These are phyloP conservation scores for Gortyna flavago DNA, from an alignment of 2,888 invertebrate genomes.

Conservation along the genomic window DNA sequence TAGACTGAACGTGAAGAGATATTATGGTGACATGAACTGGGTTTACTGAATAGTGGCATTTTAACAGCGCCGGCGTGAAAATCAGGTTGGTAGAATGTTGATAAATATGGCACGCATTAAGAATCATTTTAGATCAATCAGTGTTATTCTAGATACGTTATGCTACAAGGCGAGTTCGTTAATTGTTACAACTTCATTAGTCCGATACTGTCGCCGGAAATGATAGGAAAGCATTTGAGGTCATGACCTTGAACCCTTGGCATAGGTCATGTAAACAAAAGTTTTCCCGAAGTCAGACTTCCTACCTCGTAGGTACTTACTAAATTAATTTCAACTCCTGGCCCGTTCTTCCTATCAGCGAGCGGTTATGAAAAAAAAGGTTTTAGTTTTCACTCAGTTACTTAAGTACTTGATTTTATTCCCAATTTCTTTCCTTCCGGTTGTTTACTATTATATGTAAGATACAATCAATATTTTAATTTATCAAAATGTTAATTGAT, in stretches of 20 bases:
- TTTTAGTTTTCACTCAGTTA: background rate
- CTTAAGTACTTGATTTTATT: background rate
- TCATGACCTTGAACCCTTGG: conserved; percentile 69
- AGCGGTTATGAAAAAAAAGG: background rate
- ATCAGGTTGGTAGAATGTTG: conserved; percentile 71
- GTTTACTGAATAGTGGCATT: conserved; percentile 63
- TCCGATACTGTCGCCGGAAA: conserved; percentile 1
- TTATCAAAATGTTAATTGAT: background rate
- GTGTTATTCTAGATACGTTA: conserved; percentile 9
- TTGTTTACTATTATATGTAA: background rate
- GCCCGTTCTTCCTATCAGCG: background rate
- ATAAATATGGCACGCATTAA: conserved; percentile 20
- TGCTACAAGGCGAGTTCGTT: background rate
- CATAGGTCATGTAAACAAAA: conserved; percentile 67
- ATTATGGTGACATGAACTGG: conserved; percentile 74
- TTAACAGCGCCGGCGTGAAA: conserved; percentile 59
- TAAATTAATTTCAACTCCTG: background rate
- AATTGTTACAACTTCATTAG: background rate
- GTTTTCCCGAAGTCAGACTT: background rate
- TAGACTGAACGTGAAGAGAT: conserved; percentile 72
- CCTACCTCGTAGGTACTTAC: background rate
- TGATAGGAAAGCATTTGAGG: conserved; percentile 21
- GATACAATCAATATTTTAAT: background rate
- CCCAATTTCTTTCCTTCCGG: background rate
- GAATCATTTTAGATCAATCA: conserved; percentile 28